These are phyloP conservation scores for Philopedon plagiatum DNA, from an alignment of 2,888 invertebrate genomes.

Conservation along the genomic window DNA sequence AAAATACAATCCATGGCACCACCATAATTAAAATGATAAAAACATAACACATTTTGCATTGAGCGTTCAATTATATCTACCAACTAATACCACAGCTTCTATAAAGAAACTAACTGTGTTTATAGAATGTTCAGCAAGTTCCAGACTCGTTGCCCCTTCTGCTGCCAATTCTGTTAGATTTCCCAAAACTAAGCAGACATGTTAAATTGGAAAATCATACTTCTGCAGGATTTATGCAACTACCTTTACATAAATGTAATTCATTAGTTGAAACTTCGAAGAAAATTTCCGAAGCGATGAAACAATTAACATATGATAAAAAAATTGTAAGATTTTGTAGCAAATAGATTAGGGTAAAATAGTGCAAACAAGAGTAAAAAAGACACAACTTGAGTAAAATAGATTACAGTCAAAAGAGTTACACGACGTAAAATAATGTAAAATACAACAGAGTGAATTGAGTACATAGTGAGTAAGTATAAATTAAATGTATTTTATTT, in stretches of 20 bases:
- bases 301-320: not conserved
- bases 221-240: not conserved
- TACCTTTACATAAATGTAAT: not conserved
- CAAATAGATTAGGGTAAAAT: too few species aligned
- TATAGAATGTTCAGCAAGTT: not conserved
- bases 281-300: not conserved
- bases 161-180: not conserved
- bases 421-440: too few species aligned
- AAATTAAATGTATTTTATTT: not conserved
- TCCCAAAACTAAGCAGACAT: not conserved
- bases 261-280: not conserved
- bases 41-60: too few species aligned
- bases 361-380: too few species aligned
- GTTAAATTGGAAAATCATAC: not conserved
- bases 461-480: too few species aligned
- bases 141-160: not conserved
- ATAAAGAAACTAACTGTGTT: not conserved
- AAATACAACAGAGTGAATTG: too few species aligned
- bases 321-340: not conserved
- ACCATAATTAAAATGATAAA: too few species aligned
- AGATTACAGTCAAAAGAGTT: too few species aligned
- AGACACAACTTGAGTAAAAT: too few species aligned
- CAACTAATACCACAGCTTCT: too few species aligned
- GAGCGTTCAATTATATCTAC: too few species aligned
- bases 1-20: too few species aligned